Evolutionary conservation across 2,797 vertebrate species (phyloP).

Genomic region (Anguilla megastoma): DNA sequence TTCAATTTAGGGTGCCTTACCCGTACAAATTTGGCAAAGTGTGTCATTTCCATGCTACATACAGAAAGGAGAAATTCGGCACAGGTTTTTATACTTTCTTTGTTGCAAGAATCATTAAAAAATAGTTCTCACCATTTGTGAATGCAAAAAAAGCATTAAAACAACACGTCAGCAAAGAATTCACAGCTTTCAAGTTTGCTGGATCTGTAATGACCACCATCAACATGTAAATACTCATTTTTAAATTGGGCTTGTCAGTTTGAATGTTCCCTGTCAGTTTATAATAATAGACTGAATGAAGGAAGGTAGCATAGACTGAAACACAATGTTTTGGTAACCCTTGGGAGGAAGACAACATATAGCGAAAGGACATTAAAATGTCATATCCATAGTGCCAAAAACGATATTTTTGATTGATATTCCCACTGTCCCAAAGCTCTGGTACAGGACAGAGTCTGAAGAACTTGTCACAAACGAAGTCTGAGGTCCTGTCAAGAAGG

Average conservation of each 20-base stretch:
- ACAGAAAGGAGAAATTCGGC: too few relatives aligned
- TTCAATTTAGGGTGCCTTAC: too few relatives aligned
- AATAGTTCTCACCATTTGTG: too few relatives aligned
- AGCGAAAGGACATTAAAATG: background rate
- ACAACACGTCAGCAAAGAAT: too few relatives aligned
- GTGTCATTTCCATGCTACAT: too few relatives aligned
- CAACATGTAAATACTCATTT: background rate
- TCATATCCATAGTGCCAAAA: constrained; percentile 11
- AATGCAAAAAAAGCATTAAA: too few relatives aligned
- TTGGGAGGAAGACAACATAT: background rate
- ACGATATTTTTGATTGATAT: constrained; percentile 16
- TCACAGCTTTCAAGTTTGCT: too few relatives aligned
- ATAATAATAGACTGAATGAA: background rate
- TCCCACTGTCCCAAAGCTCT: constrained; percentile 5
- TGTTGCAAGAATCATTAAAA: too few relatives aligned
- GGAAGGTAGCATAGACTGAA: background rate
- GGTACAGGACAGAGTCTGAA: background rate
- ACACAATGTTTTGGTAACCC: background rate
- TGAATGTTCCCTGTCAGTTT: background rate
- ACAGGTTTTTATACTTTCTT: too few relatives aligned
- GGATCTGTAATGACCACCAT: background rate
- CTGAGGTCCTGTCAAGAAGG: constrained; percentile 2
- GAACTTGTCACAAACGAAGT: constrained; percentile 9
- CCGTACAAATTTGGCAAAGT: too few relatives aligned
- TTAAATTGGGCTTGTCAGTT: background rate